Conservation (phyloP, 2,888 invertebrate species). For the Xylota sylvarum region DNA sequence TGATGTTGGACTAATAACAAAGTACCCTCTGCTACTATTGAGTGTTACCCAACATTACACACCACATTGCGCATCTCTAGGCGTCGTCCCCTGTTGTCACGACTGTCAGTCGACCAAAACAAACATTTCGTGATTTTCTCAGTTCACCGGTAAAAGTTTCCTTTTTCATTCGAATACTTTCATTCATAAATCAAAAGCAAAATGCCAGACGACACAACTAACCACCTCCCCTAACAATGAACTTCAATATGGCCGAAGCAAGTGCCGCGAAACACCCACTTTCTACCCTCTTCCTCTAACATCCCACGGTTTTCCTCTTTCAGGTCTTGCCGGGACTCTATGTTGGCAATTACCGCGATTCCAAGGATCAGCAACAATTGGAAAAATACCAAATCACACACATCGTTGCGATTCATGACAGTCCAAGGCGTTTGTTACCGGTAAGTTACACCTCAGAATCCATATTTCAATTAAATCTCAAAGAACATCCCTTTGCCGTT, state of each 20-base stretch:
- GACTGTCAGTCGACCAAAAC: constrained; percentile 8
- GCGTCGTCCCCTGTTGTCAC: background rate
- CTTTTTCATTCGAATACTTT: background rate
- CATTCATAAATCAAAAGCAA: background rate
- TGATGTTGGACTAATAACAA: no score
- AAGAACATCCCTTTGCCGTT: constrained; percentile 77
- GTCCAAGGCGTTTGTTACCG: constrained; percentile 93
- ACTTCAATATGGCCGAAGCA: constrained; percentile 82
- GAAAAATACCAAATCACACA: constrained; percentile 96
- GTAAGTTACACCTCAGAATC: constrained; percentile 86
- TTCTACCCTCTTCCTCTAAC: constrained; percentile 5
- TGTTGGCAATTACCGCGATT: constrained; percentile 98
- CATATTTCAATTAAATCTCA: background rate
- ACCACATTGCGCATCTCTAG: constrained; percentile 2
- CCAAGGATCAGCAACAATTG: constrained; percentile 95
- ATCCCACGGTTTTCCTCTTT: constrained; percentile 49
- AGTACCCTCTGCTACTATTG: background rate
- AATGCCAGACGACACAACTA: background rate
- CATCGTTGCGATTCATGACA: constrained; percentile 97
- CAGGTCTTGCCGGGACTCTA: constrained; percentile 97
- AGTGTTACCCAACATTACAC: background rate
- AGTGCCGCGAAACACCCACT: constrained; percentile 54
- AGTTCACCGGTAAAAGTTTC: background rate
- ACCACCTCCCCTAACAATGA: constrained; percentile 74
- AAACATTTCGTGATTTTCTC: background rate